Conservation (phyloP, 2,797 vertebrate genomes). For the Salarias fasciatus region DNA sequence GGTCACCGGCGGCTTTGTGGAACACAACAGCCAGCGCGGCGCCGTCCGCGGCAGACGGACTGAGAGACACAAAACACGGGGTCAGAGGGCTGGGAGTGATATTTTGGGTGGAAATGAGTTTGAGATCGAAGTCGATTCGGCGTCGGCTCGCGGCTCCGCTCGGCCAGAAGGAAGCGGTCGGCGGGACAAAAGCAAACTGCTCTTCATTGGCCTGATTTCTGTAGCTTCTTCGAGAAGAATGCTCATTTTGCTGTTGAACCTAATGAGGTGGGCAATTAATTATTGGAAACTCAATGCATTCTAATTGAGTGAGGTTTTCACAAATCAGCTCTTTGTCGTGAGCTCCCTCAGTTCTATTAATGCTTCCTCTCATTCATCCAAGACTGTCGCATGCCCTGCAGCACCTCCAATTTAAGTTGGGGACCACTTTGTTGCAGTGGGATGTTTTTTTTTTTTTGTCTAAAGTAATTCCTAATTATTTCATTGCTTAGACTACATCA, state of each 20-base stretch:
- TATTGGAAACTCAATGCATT: background rate
- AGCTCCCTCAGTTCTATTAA: background rate
- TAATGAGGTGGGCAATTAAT: background rate
- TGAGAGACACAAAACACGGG: constrained; percentile 33
- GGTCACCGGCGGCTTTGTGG: constrained; percentile 61
- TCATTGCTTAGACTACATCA: too few species aligned
- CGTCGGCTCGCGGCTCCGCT: constrained; percentile 35
- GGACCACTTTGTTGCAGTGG: background rate
- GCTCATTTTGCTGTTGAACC: background rate
- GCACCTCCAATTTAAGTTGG: background rate
- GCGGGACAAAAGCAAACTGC: background rate
- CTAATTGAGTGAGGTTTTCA: background rate
- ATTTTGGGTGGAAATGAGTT: constrained; percentile 57
- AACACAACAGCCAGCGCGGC: constrained; percentile 36
- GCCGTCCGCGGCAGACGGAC: constrained; percentile 29
- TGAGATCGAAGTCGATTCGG: constrained; percentile 56
- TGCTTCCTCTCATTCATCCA: background rate
- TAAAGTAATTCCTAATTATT: background rate
- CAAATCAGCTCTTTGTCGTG: background rate
- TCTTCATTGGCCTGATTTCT: background rate
- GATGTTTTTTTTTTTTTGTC: background rate
- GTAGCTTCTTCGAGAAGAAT: background rate
- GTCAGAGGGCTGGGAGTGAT: constrained; percentile 44
- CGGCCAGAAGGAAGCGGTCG: constrained; percentile 10
- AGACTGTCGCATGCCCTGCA: background rate